Base-by-base conservation (phyloP, 2,797 vertebrate species). In the Remorina albescens region DNA sequence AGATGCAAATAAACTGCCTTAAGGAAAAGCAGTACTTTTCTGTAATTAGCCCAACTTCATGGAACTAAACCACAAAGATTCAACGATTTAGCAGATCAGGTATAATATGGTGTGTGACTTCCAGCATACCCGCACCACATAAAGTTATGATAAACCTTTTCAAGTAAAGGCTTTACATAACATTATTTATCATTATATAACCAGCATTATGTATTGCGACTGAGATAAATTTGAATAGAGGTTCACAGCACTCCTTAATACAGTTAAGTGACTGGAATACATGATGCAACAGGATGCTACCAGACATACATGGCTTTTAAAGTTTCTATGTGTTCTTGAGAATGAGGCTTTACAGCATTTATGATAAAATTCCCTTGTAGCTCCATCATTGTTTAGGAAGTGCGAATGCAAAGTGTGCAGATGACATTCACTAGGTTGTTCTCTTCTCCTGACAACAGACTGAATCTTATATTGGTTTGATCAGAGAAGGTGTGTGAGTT, bases 371-470 rank as follows among this genome's bases (percentile, higher is more conserved):
- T 65, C 37, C 15, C 49, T 46, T 30, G 2, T 21, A 26, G 23
- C 49, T 62, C 25, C 10, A 10, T 47, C 65, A 56, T 26, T 56
- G 25, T 55, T n/a, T 16, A 21, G 12, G 8, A 18, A n/a, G 3
- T 57, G 21, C 8, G 59, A 59, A 66, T 32, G 8, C 44, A 57
- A 42, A 65, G n/a, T 18, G 44, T 10, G 9, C 21, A 26, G 61
- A 42, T 26, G 34, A 26, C 54, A 28, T 54, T 59, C 18, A 63
- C 58, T 23, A 30, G 28, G 28, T 19, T n/a, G 2, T 30, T 47
- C 41, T 23, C 5, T 37, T 62, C 59, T 49, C 41, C 23, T 55
- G 60, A 56, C 41, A 39, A 49, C 25, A 50, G 26, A n/a, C 34
- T 63, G 25, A 28, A 6, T 63, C 26, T n/a, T 10, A 18, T 5